Evolutionary conservation across 2,797 vertebrate species (phyloP).

Genomic region (Amphiprion clarkii): DNA sequence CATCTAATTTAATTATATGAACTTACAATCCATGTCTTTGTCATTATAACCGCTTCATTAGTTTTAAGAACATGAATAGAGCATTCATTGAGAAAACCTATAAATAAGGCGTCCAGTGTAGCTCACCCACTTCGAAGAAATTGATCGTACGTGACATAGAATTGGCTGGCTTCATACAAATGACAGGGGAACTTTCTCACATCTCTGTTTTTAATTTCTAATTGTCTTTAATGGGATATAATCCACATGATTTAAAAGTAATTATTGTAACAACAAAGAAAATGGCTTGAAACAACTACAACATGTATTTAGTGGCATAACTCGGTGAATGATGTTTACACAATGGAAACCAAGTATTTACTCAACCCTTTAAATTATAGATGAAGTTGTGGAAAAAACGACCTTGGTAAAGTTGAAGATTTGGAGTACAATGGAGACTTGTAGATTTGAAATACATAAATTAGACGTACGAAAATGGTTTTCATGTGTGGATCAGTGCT

Average conservation of each 20-base stretch:
- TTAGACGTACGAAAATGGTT: constrained; percentile 71
- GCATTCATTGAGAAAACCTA: constrained; percentile 51
- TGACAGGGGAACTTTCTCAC: constrained; percentile 22
- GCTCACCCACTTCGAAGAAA: constrained; percentile 38
- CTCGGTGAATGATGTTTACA: constrained; percentile 67
- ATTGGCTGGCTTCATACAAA: constrained; percentile 25
- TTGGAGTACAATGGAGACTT: constrained; percentile 66
- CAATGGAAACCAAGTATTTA: constrained; percentile 71
- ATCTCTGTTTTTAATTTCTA: constrained; percentile 63
- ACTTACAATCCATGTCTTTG: constrained; percentile 64
- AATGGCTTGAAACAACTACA: constrained; percentile 55
- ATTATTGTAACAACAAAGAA: constrained; percentile 67
- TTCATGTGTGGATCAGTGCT: constrained; percentile 73
- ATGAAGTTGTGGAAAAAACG: constrained; percentile 42
- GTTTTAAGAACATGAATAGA: constrained; percentile 55
- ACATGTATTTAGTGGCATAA: constrained; percentile 66
- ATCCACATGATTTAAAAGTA: constrained; percentile 60
- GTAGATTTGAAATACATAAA: constrained; percentile 67
- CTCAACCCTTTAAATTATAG: constrained; percentile 68
- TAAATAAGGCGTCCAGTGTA: constrained; percentile 46
- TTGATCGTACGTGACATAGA: constrained; percentile 45
- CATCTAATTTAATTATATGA: constrained; percentile 69
- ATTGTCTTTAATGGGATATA: constrained; percentile 62
- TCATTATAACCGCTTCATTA: constrained; percentile 62
- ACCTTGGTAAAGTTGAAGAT: constrained; percentile 52